A percentile compares a stretch with the other conserved stretches of the same genome.
Evolutionary conservation across 2,888 invertebrate species (phyloP).

Genomic region (Scaptomyza tumidula): DNA sequence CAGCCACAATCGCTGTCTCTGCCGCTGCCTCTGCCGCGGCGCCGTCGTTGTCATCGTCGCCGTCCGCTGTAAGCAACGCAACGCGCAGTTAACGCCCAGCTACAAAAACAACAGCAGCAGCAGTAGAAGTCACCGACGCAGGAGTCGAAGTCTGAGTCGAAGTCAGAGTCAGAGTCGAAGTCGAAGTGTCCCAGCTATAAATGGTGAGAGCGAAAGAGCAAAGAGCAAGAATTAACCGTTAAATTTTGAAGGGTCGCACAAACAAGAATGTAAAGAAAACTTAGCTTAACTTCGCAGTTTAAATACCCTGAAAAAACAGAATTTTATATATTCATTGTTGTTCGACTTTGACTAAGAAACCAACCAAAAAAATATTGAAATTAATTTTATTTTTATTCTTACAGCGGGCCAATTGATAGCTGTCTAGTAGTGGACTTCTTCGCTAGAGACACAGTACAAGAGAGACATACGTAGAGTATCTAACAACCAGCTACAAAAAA

Average conservation of each 20-base stretch:
- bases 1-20: conserved; percentile 40
- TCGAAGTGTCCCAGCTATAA: conserved; percentile 16
- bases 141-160: conserved; percentile 2
- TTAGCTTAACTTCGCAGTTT: neutral
- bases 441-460: neutral
- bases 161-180: conserved; percentile 2
- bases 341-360: neutral
- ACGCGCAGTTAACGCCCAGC: conserved; percentile 61
- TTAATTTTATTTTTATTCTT: neutral
- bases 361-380: neutral
- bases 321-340: neutral
- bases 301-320: neutral
- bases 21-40: conserved; percentile 38
- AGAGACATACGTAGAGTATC: conserved; percentile 8
- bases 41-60: conserved; percentile 32
- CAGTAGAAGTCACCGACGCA: neutral
- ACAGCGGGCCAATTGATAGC: conserved; percentile 7
- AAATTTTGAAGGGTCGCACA: neutral
- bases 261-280: neutral
- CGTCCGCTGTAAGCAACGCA: conserved; percentile 32
- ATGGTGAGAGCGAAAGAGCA: conserved; percentile 28
- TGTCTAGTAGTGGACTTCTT: conserved; percentile 14
- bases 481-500: conserved; percentile 24
- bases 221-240: neutral
- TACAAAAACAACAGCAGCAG: conserved; percentile 19